A percentile compares a stretch with the other conserved stretches of the same genome.
phyloP scores from a whole-genome alignment of 2,888 invertebrate genomes.

The Heliconius aoede region DNA sequence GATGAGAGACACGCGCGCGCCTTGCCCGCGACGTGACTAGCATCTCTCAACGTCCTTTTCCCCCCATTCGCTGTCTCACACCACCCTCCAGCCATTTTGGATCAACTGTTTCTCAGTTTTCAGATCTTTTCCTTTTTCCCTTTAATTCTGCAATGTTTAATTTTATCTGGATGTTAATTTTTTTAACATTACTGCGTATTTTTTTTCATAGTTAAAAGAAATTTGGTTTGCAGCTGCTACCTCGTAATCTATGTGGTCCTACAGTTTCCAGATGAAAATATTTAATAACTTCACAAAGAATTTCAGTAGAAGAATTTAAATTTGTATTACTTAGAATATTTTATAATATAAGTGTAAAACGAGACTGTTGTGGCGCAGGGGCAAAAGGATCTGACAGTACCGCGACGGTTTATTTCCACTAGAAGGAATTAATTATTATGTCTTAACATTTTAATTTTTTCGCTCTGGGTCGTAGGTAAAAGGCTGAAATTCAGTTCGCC shows the following conservation, averaged over 20 bases:
- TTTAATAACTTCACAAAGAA: not conserved
- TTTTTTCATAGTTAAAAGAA: conserved; percentile 26
- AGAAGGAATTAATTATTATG: too few species aligned
- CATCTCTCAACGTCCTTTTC: conserved; percentile 81
- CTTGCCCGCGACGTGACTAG: conserved; percentile 81
- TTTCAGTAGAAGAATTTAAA: not conserved
- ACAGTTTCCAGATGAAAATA: not conserved
- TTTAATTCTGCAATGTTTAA: conserved; percentile 79
- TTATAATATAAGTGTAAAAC: not conserved
- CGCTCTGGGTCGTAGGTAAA: too few species aligned
- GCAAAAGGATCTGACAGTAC: too few species aligned
- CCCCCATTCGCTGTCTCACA: conserved; percentile 73
- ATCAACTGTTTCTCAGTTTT: conserved; percentile 79
- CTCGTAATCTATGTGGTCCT: not conserved
- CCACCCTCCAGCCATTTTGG: conserved; percentile 80
- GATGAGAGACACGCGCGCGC: conserved; percentile 81
- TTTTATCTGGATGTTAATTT: conserved; percentile 61
- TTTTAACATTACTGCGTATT: conserved; percentile 29
- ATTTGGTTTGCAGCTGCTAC: not conserved
- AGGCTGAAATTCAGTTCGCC: too few species aligned
- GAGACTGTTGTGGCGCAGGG: too few species aligned
- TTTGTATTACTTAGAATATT: not conserved
- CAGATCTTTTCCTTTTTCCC: conserved; percentile 74
- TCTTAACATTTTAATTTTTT: too few species aligned
- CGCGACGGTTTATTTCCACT: too few species aligned